A percentile compares a stretch with the other conserved stretches of the same genome.
Evolutionary conservation across 2,113 vertebrate genomes (phyloP).

Genomic region (Nipponia nippon): DNA sequence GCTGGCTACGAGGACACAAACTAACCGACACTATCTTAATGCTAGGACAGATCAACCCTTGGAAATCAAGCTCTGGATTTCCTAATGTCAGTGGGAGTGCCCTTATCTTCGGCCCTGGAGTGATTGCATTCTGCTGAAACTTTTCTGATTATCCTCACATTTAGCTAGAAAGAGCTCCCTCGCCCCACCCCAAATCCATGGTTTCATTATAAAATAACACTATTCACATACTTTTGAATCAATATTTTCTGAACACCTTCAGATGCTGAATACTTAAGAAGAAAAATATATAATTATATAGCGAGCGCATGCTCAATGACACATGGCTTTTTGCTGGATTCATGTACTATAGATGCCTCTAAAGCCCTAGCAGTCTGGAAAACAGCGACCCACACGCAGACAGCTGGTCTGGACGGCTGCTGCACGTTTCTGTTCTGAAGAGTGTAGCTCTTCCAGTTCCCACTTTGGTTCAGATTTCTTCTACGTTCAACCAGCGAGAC

Average conservation of each 20-base stretch:
- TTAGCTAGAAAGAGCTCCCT: not conserved
- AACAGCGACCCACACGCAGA: not conserved
- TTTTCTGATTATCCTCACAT: constrained; percentile 22
- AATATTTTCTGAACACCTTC: constrained; percentile 68
- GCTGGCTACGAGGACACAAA: not conserved
- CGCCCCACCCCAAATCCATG: not conserved
- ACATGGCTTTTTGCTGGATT: constrained; percentile 50
- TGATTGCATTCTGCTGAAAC: constrained; percentile 24
- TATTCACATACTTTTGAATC: constrained; percentile 66
- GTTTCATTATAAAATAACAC: constrained; percentile 59
- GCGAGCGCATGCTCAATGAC: constrained; percentile 26
- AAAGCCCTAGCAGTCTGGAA: not conserved
- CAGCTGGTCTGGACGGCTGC: not conserved
- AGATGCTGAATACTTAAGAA: constrained; percentile 72
- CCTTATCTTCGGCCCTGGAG: not conserved
- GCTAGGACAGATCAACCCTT: not conserved
- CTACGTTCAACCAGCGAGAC: not conserved
- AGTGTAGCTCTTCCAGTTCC: not conserved
- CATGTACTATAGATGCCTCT: not conserved
- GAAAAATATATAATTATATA: constrained; percentile 43
- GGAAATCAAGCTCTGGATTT: not conserved
- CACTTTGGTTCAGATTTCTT: not conserved
- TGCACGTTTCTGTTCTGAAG: not conserved
- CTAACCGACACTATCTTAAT: not conserved
- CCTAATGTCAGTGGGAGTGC: not conserved